Evolutionary conservation across 2,113 vertebrate species (phyloP).

Genomic region (Mesocricetus auratus): DNA sequence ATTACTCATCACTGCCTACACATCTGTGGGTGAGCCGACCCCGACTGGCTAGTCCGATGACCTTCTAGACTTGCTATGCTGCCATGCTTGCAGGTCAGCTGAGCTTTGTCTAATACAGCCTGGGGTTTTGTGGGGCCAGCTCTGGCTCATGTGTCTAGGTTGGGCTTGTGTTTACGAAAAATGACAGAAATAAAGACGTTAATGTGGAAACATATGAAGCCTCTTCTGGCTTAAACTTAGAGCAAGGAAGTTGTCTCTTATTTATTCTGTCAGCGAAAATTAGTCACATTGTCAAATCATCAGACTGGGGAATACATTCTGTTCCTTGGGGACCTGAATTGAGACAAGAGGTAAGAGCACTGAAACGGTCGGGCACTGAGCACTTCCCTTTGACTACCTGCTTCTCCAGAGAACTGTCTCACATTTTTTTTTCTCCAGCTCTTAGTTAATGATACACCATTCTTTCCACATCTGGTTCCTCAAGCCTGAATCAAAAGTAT

Average conservation of each 20-base stretch:
- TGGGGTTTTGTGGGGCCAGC: neutral
- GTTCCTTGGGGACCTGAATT: neutral
- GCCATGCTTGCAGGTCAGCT: conserved; percentile 25
- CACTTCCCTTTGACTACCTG: neutral
- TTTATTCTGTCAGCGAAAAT: conserved; percentile 27
- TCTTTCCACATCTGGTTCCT: neutral
- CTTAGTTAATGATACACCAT: conserved; percentile 3
- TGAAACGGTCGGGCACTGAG: neutral
- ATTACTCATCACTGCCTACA: neutral
- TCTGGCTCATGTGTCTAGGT: neutral
- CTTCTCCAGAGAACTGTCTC: conserved; percentile 3
- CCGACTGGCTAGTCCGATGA: neutral
- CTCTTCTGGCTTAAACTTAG: neutral
- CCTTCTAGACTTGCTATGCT: neutral
- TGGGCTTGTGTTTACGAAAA: conserved; percentile 35
- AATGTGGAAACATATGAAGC: conserved; percentile 17
- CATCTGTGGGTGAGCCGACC: neutral
- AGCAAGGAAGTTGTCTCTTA: conserved; percentile 34
- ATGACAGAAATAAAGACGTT: conserved; percentile 30
- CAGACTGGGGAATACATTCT: neutral
- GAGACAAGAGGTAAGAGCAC: neutral
- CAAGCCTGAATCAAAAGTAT: neutral
- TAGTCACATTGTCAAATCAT: conserved; percentile 8
- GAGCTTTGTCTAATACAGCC: conserved; percentile 24
- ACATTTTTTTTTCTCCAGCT: conserved; percentile 23